phyloP scores from a whole-genome alignment of 2,113 vertebrate species.

The Ciconia stormi region DNA sequence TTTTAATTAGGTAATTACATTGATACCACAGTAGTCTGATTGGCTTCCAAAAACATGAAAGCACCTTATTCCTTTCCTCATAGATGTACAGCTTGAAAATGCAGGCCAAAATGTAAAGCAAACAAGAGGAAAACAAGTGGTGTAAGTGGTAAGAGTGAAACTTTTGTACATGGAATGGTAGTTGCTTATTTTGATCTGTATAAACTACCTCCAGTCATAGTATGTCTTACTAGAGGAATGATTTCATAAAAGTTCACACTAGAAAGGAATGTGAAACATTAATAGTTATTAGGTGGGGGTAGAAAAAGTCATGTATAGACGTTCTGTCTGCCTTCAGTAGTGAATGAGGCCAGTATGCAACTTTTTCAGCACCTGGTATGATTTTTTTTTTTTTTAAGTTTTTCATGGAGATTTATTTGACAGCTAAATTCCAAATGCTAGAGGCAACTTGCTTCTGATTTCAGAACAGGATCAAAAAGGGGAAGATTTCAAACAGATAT shows the following conservation, averaged over 20 bases:
- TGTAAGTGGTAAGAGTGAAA: neutral
- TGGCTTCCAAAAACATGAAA: neutral
- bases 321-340: neutral
- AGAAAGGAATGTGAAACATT: neutral
- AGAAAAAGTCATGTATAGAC: neutral
- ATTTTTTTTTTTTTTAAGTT: neutral
- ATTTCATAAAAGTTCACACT: neutral
- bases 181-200: neutral
- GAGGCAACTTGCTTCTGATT: neutral
- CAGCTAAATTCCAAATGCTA: slow-evolving; percentile 43
- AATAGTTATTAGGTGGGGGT: neutral
- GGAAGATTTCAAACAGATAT: slow-evolving; percentile 2
- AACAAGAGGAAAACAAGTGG: neutral
- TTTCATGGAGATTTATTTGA: neutral
- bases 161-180: fast-evolving
- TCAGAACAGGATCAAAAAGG: neutral
- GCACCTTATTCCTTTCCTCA: neutral
- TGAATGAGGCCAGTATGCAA: neutral
- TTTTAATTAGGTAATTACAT: slow-evolving; percentile 37
- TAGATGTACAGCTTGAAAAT: neutral
- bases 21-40: neutral
- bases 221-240: neutral
- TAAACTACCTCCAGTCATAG: neutral
- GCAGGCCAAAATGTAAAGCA: neutral
- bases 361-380: neutral